Evolutionary conservation across 2,797 vertebrate genomes (phyloP), one percentile per base, ranked within the genome.

Genomic region (Leptodactylus fallax): DNA sequence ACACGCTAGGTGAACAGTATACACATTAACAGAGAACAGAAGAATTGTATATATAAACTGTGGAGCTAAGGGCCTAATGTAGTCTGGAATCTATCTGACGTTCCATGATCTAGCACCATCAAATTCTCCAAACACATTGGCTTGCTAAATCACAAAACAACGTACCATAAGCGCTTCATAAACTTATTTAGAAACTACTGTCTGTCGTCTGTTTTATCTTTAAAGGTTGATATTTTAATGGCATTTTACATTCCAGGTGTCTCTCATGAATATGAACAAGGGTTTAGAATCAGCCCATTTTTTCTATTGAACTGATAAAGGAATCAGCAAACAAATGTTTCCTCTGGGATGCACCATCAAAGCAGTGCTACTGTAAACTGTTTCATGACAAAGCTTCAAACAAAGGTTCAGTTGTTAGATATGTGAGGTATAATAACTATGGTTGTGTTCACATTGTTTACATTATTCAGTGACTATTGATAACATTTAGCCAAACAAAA

Each of bases 381-480:
- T 82, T 82, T n/a, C 16, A 65, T 87, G 86, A 81, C 79, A 81
- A 47, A 49, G 36, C n/a, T 81, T 87, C 45, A 87, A 81, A 81
- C 63, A 81, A 56, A 81, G 69, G n/a, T 80, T 87, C 13, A 11
- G 47, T 71, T 76, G 78, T 51, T 82, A 47, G 17, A 82, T 76
- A 21, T 76, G 23, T 11, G 45, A 51, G 25, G 69, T 49, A 47
- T 74, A 84, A 72, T 74, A 84, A 74, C 27, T 72, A 21, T 10
- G n/a, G 19, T 76, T 76, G 36, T 61, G 27, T 61, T 76, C 9
- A 76, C 53, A 84, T 17, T 47, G 83, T 10, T 61, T 84, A 84
- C 14, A 76, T 56, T 60, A 25, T 65, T 81, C 16, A 47, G 45
- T 10, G 56, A 61, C 7, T 6, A 10, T 8, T 49, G 83, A 76